Evolutionary conservation across 30 jellyfish, hydroid and myxozoan species (phyloP).

Genomic region (Nemopilema nomurai): DNA sequence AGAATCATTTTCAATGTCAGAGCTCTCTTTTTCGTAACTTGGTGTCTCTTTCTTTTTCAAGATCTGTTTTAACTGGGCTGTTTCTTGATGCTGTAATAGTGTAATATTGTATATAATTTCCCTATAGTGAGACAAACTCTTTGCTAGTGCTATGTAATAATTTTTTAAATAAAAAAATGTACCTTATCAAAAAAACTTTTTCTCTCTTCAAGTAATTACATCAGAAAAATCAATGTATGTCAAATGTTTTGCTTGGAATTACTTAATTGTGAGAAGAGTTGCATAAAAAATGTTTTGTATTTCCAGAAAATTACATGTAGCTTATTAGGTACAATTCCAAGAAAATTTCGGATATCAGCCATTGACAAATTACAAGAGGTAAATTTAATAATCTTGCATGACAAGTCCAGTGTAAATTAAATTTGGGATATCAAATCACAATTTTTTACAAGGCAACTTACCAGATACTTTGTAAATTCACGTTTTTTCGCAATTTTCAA

Average conservation of each 20-base stretch:
- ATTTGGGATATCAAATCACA: not conserved
- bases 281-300: not conserved
- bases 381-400: not conserved
- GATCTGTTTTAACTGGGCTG: not conserved
- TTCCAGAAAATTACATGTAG: not conserved
- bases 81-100: not conserved
- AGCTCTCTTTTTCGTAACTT: not conserved
- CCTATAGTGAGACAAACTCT: not conserved
- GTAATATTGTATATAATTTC: not conserved
- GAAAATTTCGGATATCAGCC: not conserved
- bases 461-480: slow-evolving; percentile 19
- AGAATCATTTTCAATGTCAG: not conserved
- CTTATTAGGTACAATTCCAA: not conserved
- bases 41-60: not conserved
- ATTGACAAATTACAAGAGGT: not conserved
- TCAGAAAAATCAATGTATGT: not conserved
- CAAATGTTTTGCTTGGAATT: not conserved
- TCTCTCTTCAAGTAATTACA: not conserved
- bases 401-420: not conserved
- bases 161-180: not conserved
- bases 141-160: not conserved
- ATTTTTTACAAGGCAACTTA: not conserved
- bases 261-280: not conserved
- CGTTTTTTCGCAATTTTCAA: slow-evolving; percentile 9
- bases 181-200: not conserved